These are phyloP conservation scores for Tridacna crocea DNA, from an alignment of 2,888 invertebrate species.

Conservation along the genomic window DNA sequence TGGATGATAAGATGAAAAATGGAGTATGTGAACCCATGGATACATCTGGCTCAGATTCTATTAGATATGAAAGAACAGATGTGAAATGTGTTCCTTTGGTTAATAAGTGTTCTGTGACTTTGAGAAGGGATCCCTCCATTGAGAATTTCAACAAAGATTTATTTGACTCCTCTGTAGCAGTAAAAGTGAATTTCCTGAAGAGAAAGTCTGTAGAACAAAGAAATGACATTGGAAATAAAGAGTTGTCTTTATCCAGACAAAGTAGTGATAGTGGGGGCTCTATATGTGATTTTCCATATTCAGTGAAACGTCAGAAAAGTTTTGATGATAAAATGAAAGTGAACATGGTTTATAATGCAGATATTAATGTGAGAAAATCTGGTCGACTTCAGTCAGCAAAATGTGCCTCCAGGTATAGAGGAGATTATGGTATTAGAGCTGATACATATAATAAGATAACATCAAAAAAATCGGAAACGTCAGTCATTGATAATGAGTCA, in stretches of 20 bases:
- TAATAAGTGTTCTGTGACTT: slow-evolving; percentile 43
- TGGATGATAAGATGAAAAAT: too few species aligned
- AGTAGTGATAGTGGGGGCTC: slow-evolving; percentile 8
- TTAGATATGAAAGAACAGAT: too few species aligned
- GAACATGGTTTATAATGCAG: slow-evolving; percentile 49
- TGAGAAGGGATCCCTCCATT: slow-evolving; percentile 46
- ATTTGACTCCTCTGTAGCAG: background rate
- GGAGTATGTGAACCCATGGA: too few species aligned
- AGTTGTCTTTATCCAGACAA: background rate
- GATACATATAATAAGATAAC: slow-evolving; percentile 40
- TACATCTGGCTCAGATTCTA: too few species aligned
- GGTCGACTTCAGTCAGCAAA: slow-evolving; percentile 55
- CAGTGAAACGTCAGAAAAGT: slow-evolving; percentile 6
- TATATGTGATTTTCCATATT: slow-evolving; percentile 14
- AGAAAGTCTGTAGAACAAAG: background rate
- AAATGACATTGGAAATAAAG: background rate
- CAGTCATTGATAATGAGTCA: background rate
- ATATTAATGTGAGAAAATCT: slow-evolving; percentile 51
- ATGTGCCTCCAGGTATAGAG: slow-evolving; percentile 60
- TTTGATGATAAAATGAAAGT: slow-evolving; percentile 24
- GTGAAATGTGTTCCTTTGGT: background rate
- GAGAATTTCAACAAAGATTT: slow-evolving; percentile 27
- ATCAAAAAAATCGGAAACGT: slow-evolving; percentile 8
- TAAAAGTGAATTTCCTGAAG: slow-evolving; percentile 1
- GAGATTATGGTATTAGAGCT: slow-evolving; percentile 58